Evolutionary conservation across 2,888 invertebrate species (phyloP), one percentile per base, ranked within the genome.

Genomic region (Harmothoe impar): DNA sequence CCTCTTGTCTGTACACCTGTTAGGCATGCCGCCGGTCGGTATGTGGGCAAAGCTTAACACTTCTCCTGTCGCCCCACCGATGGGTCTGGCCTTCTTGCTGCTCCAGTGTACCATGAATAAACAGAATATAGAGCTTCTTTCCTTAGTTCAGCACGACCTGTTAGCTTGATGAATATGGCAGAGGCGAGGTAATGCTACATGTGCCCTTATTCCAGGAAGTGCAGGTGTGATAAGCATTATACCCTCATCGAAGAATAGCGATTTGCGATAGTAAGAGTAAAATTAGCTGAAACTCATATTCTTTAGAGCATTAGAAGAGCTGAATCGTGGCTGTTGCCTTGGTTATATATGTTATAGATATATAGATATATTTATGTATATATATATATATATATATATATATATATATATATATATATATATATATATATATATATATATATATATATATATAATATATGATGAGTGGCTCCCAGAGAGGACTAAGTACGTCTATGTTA

Each of bases 1-100:
- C 81, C 81, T 81, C 43, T 43, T 81, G 81, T 33, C 43, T 43
- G 81, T 81, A 81, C 81, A 81, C 81, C 81, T 81, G 81, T 81
- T 81, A 35, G 43, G 81, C 81, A 77, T 77, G 77, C 77, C 17
- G 29, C 31, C 31, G 77, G 25, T 29, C 31, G 77, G 77, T 31
- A 77, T 77, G 77, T 25, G 17, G 77, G 31, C 31, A 25, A 31
- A 25, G 77, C 77, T 77, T 77, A 77, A 31, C 77, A 77, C 77
- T 77, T 77, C 31, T 29, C 20, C n/a, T 62, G 77, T 10, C 68
- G 68, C 77, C 25, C 31, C 25, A n/a, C 20, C 62, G 62, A 3
- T 43, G 3, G 43, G 43, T 43, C 62, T 62, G 20, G 62, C 7
- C 62, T 20, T n/a, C 12, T 62, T 20, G 62, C 62, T n/a, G 77